These are phyloP conservation scores for Narcine bancroftii DNA, from an alignment of 2,113 vertebrate genomes.

Conservation along the genomic window DNA sequence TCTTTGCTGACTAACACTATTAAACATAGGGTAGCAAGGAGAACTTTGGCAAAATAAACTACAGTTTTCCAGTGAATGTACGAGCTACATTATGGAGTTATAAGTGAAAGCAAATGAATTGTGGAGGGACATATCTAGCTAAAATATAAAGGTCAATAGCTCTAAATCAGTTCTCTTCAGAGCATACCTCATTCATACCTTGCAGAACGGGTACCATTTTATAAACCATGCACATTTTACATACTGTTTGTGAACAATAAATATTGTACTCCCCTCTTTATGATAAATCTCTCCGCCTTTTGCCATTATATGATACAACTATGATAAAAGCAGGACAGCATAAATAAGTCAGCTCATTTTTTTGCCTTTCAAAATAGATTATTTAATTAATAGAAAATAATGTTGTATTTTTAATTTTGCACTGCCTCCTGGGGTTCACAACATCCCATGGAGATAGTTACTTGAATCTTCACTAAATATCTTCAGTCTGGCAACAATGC, in stretches of 20 bases:
- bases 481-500: not conserved
- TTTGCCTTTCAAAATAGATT: not conserved
- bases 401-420: not conserved
- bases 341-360: not conserved
- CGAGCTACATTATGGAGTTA: not conserved
- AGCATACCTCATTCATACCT: not conserved
- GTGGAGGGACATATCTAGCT: not conserved
- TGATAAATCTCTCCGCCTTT: not conserved
- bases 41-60: not conserved
- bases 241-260: too few relatives aligned
- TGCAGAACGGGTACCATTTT: not conserved
- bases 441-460: not conserved
- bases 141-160: not conserved
- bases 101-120: not conserved
- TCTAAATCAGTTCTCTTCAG: not conserved
- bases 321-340: not conserved
- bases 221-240: not conserved
- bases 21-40: not conserved
- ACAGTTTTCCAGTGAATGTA: not conserved
- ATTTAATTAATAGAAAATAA: not conserved
- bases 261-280: not conserved
- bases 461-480: not conserved
- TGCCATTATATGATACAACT: not conserved
- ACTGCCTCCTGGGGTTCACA: not conserved
- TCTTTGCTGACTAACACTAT: not conserved